phyloP scores from a whole-genome alignment of 1,140 invertebrate species.

The Hylaeus anthracinus region DNA sequence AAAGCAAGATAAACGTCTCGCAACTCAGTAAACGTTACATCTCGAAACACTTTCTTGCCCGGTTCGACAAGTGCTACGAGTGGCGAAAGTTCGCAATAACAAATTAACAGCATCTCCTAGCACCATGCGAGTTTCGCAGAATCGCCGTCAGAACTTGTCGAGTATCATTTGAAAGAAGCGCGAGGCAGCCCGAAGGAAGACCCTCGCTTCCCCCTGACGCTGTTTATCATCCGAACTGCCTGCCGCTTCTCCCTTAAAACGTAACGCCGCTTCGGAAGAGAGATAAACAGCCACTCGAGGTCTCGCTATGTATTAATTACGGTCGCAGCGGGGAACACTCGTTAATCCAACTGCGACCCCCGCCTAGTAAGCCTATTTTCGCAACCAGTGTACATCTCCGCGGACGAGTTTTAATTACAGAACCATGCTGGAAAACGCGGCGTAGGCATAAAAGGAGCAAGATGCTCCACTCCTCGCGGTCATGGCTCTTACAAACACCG shows the following conservation, averaged over 20 bases:
- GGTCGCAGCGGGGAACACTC: constrained; percentile 16
- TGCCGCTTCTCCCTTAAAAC: constrained; percentile 1
- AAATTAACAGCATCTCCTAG: background rate
- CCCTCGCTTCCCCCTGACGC: background rate
- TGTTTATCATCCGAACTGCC: constrained; percentile 38
- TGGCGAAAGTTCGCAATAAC: background rate
- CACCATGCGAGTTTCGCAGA: background rate
- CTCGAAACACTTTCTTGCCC: background rate
- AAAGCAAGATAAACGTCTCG: background rate
- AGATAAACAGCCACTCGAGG: constrained; percentile 46
- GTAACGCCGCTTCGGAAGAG: constrained; percentile 30
- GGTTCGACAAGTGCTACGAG: background rate
- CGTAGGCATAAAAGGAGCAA: constrained; percentile 24
- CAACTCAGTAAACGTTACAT: background rate
- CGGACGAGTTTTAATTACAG: constrained; percentile 41
- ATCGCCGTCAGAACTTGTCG: background rate
- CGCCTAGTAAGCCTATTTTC: background rate
- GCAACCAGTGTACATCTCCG: background rate
- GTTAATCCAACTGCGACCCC: constrained; percentile 5
- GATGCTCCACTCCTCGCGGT: constrained; percentile 10
- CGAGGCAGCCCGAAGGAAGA: constrained; percentile 1
- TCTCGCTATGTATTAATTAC: constrained; percentile 44
- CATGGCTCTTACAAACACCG: constrained; percentile 14
- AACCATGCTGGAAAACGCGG: constrained; percentile 7
- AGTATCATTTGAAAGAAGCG: constrained; percentile 14